Conservation (phyloP, 1,140 invertebrate genomes). For the Saccostrea glomerata region DNA sequence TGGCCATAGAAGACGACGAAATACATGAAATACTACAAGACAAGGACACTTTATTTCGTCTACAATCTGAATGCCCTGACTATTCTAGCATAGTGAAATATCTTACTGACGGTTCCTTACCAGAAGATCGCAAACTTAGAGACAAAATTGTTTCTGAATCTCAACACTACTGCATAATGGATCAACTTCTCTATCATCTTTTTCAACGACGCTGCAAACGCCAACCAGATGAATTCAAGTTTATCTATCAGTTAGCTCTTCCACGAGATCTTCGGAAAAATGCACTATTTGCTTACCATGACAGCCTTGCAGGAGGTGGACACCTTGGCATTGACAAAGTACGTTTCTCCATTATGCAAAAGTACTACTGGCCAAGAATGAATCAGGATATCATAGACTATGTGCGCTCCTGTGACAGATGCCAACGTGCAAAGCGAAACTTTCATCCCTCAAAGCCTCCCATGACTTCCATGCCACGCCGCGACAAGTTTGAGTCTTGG, state of each 20-base stretch:
- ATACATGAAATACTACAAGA: background rate
- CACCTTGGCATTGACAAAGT: slow-evolving; percentile 41
- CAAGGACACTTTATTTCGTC: slow-evolving; percentile 7
- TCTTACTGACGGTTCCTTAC: slow-evolving; percentile 30
- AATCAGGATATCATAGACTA: slow-evolving; percentile 42
- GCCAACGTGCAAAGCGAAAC: slow-evolving; percentile 45
- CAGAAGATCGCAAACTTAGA: slow-evolving; percentile 35
- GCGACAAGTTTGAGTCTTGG: slow-evolving; percentile 45
- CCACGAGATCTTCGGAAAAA: slow-evolving; percentile 38
- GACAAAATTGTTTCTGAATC: too few species aligned
- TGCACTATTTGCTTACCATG: slow-evolving; percentile 46
- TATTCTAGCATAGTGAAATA: slow-evolving; percentile 36
- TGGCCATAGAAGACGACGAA: slow-evolving; percentile 5
- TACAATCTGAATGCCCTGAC: slow-evolving; percentile 27
- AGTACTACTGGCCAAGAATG: slow-evolving; percentile 53
- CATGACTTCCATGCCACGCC: slow-evolving; percentile 29
- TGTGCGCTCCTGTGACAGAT: slow-evolving; percentile 23
- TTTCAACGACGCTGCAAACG: slow-evolving; percentile 46
- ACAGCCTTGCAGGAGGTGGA: slow-evolving; percentile 43
- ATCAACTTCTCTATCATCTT: slow-evolving; percentile 53
- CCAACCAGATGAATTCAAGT: background rate
- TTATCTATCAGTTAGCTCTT: slow-evolving; percentile 36
- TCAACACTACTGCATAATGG: background rate
- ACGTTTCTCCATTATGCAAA: slow-evolving; percentile 1
- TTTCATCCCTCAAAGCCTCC: slow-evolving; percentile 24